These are phyloP conservation scores for Anguilla japonica DNA, from an alignment of 2,113 vertebrate genomes.

Conservation along the genomic window DNA sequence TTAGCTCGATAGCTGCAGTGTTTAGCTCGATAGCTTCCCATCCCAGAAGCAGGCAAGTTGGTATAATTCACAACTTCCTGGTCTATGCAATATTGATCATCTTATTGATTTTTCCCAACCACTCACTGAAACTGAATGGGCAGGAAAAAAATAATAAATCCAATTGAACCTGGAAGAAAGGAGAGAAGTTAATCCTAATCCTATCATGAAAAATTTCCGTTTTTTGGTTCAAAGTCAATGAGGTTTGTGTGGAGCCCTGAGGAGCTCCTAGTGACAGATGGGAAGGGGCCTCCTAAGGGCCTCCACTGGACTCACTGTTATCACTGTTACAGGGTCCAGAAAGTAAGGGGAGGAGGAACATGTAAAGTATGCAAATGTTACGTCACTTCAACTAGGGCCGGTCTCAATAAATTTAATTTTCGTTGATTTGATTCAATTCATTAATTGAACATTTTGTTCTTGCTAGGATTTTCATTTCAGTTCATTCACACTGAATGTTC, in stretches of 20 bases:
- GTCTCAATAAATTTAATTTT: background rate
- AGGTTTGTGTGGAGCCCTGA: conserved; percentile 8
- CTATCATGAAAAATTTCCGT: conserved; percentile 66
- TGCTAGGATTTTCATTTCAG: background rate
- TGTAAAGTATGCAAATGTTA: background rate
- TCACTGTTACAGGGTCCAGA: background rate
- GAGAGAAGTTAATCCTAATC: conserved; percentile 64
- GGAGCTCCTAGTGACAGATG: background rate
- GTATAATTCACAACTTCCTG: conserved; percentile 40
- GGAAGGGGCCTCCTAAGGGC: background rate
- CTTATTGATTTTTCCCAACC: conserved; percentile 70
- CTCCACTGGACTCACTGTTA: background rate
- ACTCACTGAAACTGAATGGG: conserved; percentile 42
- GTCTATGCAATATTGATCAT: conserved; percentile 61
- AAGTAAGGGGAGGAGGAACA: background rate
- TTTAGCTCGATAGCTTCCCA: conserved; percentile 22
- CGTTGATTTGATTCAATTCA: too few relatives aligned
- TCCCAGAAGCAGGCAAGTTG: conserved; percentile 25
- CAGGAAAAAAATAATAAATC: conserved; percentile 63
- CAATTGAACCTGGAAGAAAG: conserved; percentile 69
- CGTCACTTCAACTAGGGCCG: background rate
- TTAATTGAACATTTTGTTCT: too few relatives aligned
- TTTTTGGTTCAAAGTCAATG: conserved; percentile 67
- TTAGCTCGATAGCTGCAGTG: background rate
- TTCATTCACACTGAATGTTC: background rate